Evolutionary conservation across 1,140 invertebrate species (phyloP).

Genomic region (Aplysia californica): DNA sequence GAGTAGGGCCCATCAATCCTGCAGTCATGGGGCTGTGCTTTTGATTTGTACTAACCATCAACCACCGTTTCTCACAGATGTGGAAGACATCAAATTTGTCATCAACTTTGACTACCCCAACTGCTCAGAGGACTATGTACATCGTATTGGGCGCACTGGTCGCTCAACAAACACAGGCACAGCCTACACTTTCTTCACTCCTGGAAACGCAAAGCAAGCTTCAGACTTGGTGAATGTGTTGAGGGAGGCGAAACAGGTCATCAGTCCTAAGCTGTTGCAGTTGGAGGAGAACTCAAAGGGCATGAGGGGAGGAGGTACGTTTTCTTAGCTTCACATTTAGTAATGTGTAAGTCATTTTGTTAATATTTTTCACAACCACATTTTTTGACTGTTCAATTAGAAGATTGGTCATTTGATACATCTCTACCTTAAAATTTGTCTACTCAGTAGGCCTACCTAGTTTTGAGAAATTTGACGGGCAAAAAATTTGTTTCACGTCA

Average conservation of each 20-base stretch:
- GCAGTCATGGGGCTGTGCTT: no score
- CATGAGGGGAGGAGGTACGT: conserved; percentile 41
- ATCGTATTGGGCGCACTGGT: conserved; percentile 97
- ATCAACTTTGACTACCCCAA: conserved; percentile 99
- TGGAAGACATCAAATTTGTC: conserved; percentile 99
- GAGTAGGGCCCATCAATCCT: no score
- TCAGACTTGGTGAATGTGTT: conserved; percentile 91
- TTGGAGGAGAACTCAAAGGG: conserved; percentile 50
- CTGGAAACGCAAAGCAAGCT: conserved; percentile 87
- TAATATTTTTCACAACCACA: neutral
- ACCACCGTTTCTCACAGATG: conserved; percentile 82
- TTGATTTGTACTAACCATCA: no score
- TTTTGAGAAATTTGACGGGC: no score
- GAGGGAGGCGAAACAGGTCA: conserved; percentile 92
- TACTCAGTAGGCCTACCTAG: no score
- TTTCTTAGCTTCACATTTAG: neutral
- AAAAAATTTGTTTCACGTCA: neutral
- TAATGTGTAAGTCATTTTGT: neutral
- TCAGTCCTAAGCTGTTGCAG: conserved; percentile 69
- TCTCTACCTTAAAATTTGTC: neutral
- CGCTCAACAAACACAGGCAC: conserved; percentile 92
- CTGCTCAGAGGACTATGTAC: conserved; percentile 98
- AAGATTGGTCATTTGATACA: neutral
- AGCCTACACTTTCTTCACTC: conserved; percentile 98
- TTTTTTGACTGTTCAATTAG: neutral